Evolutionary conservation across 2,888 invertebrate genomes (phyloP).

Genomic region (Sesamia inferens): DNA sequence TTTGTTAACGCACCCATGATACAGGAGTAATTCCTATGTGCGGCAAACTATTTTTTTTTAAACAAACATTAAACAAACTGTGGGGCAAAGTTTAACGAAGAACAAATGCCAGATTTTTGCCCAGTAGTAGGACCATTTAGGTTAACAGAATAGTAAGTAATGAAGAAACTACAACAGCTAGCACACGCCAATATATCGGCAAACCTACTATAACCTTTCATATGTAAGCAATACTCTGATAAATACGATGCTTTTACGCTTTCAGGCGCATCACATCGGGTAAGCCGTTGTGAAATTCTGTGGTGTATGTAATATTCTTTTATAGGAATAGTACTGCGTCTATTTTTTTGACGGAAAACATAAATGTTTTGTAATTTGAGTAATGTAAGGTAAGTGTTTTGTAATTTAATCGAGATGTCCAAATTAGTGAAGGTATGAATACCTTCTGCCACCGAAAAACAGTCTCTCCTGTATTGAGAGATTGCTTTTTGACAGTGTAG

Average conservation of each 20-base stretch:
- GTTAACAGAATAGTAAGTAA: too few relatives aligned
- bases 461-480: background rate
- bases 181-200: background rate
- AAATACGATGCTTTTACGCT: conserved; percentile 13
- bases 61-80: too few relatives aligned
- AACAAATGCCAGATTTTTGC: too few relatives aligned
- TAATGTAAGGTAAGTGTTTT: too few relatives aligned
- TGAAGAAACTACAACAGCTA: too few relatives aligned
- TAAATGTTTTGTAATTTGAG: conserved; percentile 20
- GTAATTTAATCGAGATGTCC: background rate
- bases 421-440: background rate
- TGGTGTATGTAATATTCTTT: conserved; percentile 13
- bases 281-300: conserved; percentile 6
- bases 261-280: background rate
- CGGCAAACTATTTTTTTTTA: too few relatives aligned
- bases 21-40: too few relatives aligned
- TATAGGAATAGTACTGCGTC: background rate
- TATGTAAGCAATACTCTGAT: conserved; percentile 27
- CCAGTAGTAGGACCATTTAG: too few relatives aligned
- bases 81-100: too few relatives aligned
- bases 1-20: too few relatives aligned
- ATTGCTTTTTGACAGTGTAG: background rate
- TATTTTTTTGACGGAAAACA: conserved; percentile 17
- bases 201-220: background rate
- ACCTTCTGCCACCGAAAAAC: too few relatives aligned